Conservation (phyloP, 2,888 invertebrate species). For the Vesta saturnalis region DNA sequence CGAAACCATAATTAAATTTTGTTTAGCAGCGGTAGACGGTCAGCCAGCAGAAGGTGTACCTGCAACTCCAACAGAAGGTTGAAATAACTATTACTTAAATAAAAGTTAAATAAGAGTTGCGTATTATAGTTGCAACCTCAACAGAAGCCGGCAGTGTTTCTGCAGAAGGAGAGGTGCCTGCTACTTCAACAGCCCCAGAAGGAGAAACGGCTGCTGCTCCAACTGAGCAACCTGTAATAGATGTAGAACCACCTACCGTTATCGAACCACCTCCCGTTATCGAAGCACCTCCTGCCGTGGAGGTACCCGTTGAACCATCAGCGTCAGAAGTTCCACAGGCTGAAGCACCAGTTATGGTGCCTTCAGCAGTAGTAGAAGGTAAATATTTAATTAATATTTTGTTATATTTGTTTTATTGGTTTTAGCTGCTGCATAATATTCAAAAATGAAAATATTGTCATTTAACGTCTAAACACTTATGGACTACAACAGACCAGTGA, state of each 20-base stretch:
- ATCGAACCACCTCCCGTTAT: background rate
- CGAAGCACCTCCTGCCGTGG: background rate
- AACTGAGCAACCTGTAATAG: background rate
- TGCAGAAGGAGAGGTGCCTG: background rate
- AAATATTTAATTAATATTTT: background rate
- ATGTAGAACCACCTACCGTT: background rate
- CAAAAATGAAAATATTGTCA: too few relatives aligned
- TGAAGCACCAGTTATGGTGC: background rate
- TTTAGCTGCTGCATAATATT: background rate
- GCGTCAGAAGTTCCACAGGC: background rate
- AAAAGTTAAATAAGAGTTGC: too few relatives aligned
- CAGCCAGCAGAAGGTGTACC: background rate
- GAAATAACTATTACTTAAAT: too few relatives aligned
- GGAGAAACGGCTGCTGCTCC: too few relatives aligned
- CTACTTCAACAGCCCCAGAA: background rate
- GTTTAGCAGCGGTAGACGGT: background rate
- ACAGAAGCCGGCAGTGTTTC: background rate
- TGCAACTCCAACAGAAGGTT: background rate
- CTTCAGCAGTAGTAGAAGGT: background rate
- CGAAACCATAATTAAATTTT: background rate
- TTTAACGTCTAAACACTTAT: too few relatives aligned
- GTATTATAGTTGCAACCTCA: too few relatives aligned
- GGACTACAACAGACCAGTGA: too few relatives aligned
- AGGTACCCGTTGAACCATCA: background rate
- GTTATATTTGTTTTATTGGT: background rate